Conservation (phyloP, 2,113 vertebrate species). For the Oryzias celebensis region DNA sequence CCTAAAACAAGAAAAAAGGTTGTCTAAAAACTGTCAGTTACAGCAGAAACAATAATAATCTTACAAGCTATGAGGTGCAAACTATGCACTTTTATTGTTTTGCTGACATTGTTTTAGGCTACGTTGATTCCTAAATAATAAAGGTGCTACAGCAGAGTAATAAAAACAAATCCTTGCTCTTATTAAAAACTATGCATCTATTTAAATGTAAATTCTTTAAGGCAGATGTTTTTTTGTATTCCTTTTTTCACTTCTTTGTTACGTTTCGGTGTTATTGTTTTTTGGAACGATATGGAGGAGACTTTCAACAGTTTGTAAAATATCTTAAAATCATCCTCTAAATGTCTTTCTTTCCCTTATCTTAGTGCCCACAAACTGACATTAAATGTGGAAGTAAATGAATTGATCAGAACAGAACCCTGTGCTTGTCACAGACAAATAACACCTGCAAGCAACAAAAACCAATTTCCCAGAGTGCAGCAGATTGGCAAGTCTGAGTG, state of each 20-base stretch:
- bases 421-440: constrained; percentile 7
- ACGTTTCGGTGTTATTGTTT: background rate
- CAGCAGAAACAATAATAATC: too few species aligned
- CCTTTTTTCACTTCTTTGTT: constrained; percentile 3
- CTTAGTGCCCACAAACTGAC: constrained; percentile 18
- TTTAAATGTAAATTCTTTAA: constrained; percentile 22
- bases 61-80: too few species aligned
- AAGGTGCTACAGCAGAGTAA: background rate
- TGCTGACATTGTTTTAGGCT: background rate
- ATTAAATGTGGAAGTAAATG: constrained; percentile 24
- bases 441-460: constrained; percentile 20
- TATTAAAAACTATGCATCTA: background rate
- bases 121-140: background rate
- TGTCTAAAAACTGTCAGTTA: too few species aligned
- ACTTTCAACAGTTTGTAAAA: background rate
- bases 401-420: constrained; percentile 8
- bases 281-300: background rate
- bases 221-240: background rate
- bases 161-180: background rate
- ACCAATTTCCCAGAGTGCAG: constrained; percentile 22
- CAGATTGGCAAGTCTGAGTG: constrained; percentile 1
- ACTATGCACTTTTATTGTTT: background rate
- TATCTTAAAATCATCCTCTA: background rate
- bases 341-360: background rate
- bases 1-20: too few species aligned